These are phyloP conservation scores for Drosophila punjabiensis DNA, from an alignment of 1,140 invertebrate genomes.

Conservation along the genomic window DNA sequence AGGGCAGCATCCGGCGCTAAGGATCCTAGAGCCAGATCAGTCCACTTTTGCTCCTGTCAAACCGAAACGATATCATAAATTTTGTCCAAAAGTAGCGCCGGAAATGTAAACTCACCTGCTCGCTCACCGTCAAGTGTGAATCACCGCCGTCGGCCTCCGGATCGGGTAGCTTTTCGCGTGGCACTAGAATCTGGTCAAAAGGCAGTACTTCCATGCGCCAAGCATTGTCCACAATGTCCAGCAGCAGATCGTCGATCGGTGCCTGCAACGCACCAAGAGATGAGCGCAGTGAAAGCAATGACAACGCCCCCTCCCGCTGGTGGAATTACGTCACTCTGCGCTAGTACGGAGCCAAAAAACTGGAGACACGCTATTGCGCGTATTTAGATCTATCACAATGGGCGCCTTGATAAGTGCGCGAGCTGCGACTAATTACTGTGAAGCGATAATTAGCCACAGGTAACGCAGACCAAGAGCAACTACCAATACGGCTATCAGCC, in stretches of 20 bases:
- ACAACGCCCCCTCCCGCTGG: constrained; percentile 28
- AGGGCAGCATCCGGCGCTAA: constrained; percentile 85
- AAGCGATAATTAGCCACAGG: constrained; percentile 45
- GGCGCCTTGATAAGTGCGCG: constrained; percentile 59
- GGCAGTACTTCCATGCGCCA: constrained; percentile 96
- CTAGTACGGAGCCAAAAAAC: constrained; percentile 1
- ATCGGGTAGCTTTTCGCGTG: constrained; percentile 94
- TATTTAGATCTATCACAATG: constrained; percentile 74
- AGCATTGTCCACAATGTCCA: constrained; percentile 95
- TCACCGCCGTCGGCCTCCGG: constrained; percentile 97
- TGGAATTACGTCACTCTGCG: constrained; percentile 64
- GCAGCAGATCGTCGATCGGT: constrained; percentile 90
- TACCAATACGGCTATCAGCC: not conserved
- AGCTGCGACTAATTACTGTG: constrained; percentile 59
- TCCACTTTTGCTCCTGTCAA: constrained; percentile 92
- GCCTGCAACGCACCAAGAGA: constrained; percentile 49
- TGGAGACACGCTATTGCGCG: constrained; percentile 45
- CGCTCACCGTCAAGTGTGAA: constrained; percentile 94
- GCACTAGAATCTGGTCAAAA: constrained; percentile 95
- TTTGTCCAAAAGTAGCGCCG: not conserved
- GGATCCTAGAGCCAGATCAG: constrained; percentile 90
- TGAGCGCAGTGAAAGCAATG: constrained; percentile 3
- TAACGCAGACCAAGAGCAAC: not conserved
- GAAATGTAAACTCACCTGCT: constrained; percentile 88
- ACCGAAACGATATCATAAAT: not conserved